Base-by-base conservation (phyloP, 2,113 vertebrate genomes). In the Oplegnathus fasciatus region DNA sequence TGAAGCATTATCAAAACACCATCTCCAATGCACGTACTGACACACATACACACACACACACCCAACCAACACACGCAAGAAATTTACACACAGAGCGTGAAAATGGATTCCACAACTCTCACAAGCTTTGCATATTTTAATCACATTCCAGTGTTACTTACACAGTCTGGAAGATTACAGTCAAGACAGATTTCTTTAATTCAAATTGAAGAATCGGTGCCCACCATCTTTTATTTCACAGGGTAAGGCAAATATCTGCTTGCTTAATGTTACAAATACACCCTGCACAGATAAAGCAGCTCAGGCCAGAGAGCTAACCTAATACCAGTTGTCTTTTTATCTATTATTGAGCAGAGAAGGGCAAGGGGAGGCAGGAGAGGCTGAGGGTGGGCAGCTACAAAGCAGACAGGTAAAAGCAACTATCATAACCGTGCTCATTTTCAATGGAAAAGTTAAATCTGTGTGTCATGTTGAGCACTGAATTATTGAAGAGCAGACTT, bases 401-500 rank as follows among this genome's bases (percentile, higher is more conserved):
- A 82, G 68, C 61, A 37, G 66, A 79, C 32, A 78, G 57, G 83
- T 78, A 71, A 77, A 78, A 79, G 72, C 46, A 83, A 46, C 86
- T 62, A 74, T 75, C 64, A 68, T 55, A 82, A 75, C 69, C 54
- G 48, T 71, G 42, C 58, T 89, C 44, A 52, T 70, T 86, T 83
- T 79, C 79, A 87, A 11, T 65, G 86, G 66, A 86, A 87, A 80
- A 60, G 60, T 72, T 69, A 84, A 89, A 86, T 91, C 78, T 83
- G 78, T 84, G 80, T 80, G 80, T 89, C 80, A 62, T 83, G 77
- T 69, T 74, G 60, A 18, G 37, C 34, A 15, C 0, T 91, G 64
- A 85, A 93, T 90, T 82, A 93, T 90, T 87, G 11, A 91, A 77
- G 32, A 44, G 22, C n/a, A 26, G 68, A 48, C 69, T 74, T 57